Conservation (phyloP, 2,113 vertebrate genomes). For the Cyprinodon tularosa region DNA sequence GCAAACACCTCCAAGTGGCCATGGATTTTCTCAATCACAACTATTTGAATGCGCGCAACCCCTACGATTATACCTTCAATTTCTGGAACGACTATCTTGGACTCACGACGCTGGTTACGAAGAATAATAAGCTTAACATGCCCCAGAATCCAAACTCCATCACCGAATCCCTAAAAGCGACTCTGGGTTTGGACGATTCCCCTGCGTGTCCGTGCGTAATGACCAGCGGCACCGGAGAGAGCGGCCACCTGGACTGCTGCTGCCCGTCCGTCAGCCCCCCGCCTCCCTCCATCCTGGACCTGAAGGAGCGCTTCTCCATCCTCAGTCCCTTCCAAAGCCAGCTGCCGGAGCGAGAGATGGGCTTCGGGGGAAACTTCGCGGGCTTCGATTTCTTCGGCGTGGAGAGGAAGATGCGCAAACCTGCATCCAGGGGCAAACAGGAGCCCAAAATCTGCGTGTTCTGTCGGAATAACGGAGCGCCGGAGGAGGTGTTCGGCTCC, state of each 20-base stretch:
- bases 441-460: constrained; percentile 87
- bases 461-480: constrained; percentile 86
- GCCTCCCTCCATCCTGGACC: constrained; percentile 78
- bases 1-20: constrained; percentile 47
- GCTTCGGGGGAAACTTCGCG: constrained; percentile 75
- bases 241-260: constrained; percentile 78
- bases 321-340: constrained; percentile 81
- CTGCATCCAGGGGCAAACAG: constrained; percentile 77
- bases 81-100: constrained; percentile 88
- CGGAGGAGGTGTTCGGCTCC: constrained; percentile 85
- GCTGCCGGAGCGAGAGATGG: constrained; percentile 75
- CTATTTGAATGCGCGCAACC: constrained; percentile 81
- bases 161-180: constrained; percentile 85
- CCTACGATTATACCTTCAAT: constrained; percentile 86
- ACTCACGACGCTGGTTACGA: constrained; percentile 81
- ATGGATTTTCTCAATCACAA: constrained; percentile 86
- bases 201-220: constrained; percentile 76
- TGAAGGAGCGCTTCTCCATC: constrained; percentile 83
- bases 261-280: constrained; percentile 77
- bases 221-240: constrained; percentile 63
- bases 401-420: constrained; percentile 80
- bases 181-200: constrained; percentile 81
- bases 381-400: constrained; percentile 81
- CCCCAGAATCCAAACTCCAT: constrained; percentile 82
- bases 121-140: constrained; percentile 76